These are phyloP conservation scores for Palythoa heliodiscus DNA, from an alignment of 92 coral and sea anemone species.

Conservation along the genomic window DNA sequence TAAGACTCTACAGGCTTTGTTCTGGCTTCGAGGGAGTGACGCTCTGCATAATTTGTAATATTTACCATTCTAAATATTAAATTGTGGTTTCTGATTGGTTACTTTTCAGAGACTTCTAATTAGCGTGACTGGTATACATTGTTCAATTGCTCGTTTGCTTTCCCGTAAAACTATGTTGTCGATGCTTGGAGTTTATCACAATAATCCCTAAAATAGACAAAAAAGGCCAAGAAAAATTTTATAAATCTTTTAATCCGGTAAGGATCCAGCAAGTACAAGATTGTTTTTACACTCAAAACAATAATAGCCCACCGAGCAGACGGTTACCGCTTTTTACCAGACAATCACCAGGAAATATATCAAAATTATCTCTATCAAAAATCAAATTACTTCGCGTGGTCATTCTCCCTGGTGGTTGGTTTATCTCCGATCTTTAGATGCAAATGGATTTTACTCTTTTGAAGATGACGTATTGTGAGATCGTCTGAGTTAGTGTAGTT, in stretches of 20 bases:
- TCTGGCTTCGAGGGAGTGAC: conserved; percentile 24
- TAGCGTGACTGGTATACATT: conserved; percentile 15
- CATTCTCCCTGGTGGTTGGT: no score
- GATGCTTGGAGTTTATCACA: not conserved
- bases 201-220: conserved; percentile 46
- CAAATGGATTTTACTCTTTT: no score
- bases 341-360: no score
- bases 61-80: conserved; percentile 7
- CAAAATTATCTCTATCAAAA: no score
- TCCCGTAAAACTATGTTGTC: conserved; percentile 4
- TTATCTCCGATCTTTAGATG: no score
- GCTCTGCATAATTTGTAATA: conserved; percentile 29
- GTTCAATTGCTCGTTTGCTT: not conserved
- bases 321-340: no score
- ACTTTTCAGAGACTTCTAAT: conserved; percentile 8
- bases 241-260: not conserved
- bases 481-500: no score
- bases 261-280: not conserved
- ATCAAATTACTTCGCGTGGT: no score
- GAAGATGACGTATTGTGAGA: no score
- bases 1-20: not conserved
- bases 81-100: conserved; percentile 22
- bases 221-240: not conserved
- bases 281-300: not conserved
- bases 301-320: not conserved